Evolutionary conservation across 2,797 vertebrate genomes (phyloP).

Genomic region (Artibeus jamaicensis): DNA sequence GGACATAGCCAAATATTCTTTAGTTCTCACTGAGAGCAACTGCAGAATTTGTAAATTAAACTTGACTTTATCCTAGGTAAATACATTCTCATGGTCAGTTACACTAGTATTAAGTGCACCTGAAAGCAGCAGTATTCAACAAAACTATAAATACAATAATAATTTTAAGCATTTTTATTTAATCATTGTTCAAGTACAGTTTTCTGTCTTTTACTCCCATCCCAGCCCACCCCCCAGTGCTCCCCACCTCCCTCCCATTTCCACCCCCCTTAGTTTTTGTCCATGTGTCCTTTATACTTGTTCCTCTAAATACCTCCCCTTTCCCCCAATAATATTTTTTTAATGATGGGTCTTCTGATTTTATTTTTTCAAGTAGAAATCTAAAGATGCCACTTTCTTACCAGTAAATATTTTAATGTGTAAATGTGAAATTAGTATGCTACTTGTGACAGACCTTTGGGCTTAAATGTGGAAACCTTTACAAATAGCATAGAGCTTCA

Average conservation of each 20-base stretch:
- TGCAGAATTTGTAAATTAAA: conserved; percentile 34
- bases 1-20: conserved; percentile 10
- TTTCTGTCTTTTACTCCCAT: too few relatives aligned
- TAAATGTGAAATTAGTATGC: neutral
- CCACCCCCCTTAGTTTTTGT: too few relatives aligned
- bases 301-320: too few relatives aligned
- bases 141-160: neutral
- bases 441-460: neutral
- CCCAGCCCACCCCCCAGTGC: too few relatives aligned
- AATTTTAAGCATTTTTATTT: too few relatives aligned
- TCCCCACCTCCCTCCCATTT: too few relatives aligned
- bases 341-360: neutral
- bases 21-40: neutral
- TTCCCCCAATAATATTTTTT: too few relatives aligned
- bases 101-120: conserved; percentile 42
- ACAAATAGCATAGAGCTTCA: neutral
- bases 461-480: neutral
- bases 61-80: conserved; percentile 64
- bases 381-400: neutral
- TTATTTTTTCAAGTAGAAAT: neutral
- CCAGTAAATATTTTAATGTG: neutral
- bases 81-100: conserved; percentile 33
- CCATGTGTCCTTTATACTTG: too few relatives aligned
- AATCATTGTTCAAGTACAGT: too few relatives aligned
- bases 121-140: conserved; percentile 43